Base-by-base conservation (phyloP, 1,140 invertebrate species). In the Micrasema minimum region DNA sequence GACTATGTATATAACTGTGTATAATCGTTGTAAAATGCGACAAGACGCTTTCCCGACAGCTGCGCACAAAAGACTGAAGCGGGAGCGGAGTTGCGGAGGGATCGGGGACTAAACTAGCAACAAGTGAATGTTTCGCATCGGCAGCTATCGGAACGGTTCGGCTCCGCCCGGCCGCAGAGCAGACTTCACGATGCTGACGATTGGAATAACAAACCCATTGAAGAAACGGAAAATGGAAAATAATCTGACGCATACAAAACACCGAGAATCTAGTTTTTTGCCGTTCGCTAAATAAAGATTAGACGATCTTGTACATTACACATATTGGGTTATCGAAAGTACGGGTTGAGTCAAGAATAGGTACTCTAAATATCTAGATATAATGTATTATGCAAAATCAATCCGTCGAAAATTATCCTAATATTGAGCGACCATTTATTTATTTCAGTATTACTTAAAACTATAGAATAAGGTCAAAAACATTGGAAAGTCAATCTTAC, bases 61-160 rank as follows among this genome's bases (percentile, higher is more conserved):
- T 61, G 66, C 66, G 53, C 66, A 69, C 66, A 69, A 69, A 69
- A 43, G 55, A 69, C 66, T 69, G 66, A 61, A 46, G 41, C 53
- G 50, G 41, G 38, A 22, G 53, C 38, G n/a, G n/a, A n/a, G n/a
- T n/a, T 10, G n/a, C n/a, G 43, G 4, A 7, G 62, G 62, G 62
- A 14, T 12, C n/a, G n/a, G n/a, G n/a, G 2, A n/a, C n/a, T n/a
- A n/a, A n/a, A 31, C 53, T 69, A 69, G 66, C 66, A 69, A 69
- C 66, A 69, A 69, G 66, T 69, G 66, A 69, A 69, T 51, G 66
- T 50, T 61, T 61, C 53, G 53, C 66, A 22, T 69, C 66, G 66
- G 35, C 14, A 38, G 55, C 43, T 1, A 53, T 69, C 66, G 66
- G 66, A 26, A 43, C 22, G 2, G 26, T 38, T 69, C 66, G 66